Base-by-base conservation (phyloP, 2,797 vertebrate species). In the Aldrovandia affinis region DNA sequence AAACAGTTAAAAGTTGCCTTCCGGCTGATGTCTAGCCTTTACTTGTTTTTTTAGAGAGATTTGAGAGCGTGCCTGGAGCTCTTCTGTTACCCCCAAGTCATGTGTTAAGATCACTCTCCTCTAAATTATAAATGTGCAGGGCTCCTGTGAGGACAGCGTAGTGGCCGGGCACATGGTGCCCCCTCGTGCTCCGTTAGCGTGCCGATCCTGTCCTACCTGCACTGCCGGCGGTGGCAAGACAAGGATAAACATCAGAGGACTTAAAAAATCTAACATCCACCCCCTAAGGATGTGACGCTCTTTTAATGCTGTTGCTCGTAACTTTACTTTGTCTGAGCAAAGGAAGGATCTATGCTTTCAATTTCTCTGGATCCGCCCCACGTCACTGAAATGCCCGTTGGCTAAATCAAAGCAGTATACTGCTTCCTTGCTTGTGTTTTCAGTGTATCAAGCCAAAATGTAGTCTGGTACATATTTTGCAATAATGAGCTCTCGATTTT, bases 31-130 rank as follows among this genome's bases (percentile, higher is more conserved):
- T 47, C 8, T 25, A 28, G 36, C 20, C 20, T 8, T 28, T 78
- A 47, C 55, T 25, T 12, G 5, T 3, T 25, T 20, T 5, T 25
- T 42, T 75, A 81, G 82, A 80, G 80, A 73, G 84, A 78, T 91
- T 90, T 88, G 14, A 18, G 88, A 86, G 86, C 90, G 86, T 88
- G 86, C 92, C 91, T 87, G 88, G 89, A 61, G 90, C 90, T 85
- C 82, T 86, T 87, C 90, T 93, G 93, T 92, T 90, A 65, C 68
- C 39, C 77, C 28, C 55, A 90, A 94, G 89, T 91, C 93, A 93
- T 91, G 93, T 92, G 89, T 94, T 90, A 94, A 94, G 93, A 93
- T 94, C 93, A 92, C 93, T 94, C 93, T 91, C 91, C 90, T 89
- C 91, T 95, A 93, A 95, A 94, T 95, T 91, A 94, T 94, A 84